phyloP scores from a whole-genome alignment of 2,797 vertebrate genomes.

The Crax fasciolata region DNA sequence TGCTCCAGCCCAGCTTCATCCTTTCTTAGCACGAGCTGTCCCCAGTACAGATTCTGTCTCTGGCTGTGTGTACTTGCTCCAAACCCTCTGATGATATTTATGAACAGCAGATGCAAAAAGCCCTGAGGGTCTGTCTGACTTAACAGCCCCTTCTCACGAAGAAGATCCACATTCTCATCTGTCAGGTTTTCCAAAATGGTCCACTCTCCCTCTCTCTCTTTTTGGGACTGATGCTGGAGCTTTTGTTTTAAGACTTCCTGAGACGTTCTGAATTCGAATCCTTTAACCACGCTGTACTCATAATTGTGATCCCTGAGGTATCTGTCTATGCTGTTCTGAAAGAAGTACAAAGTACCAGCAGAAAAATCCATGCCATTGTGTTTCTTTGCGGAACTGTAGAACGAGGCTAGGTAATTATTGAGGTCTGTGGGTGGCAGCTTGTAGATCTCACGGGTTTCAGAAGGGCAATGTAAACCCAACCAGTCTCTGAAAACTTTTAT shows the following conservation, averaged over 20 bases:
- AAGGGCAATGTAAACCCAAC: background rate
- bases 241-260: constrained; percentile 43
- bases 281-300: constrained; percentile 15
- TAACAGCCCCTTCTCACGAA: constrained; percentile 17
- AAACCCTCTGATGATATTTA: background rate
- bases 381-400: background rate
- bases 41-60: constrained; percentile 24
- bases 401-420: background rate
- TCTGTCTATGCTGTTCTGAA: background rate
- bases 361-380: background rate
- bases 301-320: constrained; percentile 26
- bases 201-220: constrained; percentile 1
- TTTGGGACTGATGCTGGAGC: background rate
- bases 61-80: background rate
- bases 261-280: background rate
- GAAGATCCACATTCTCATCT: background rate
- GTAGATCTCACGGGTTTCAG: background rate
- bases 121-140: background rate
- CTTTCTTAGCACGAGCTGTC: constrained; percentile 51
- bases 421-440: background rate
- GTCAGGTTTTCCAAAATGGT: constrained; percentile 8
- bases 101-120: constrained; percentile 27
- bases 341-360: background rate
- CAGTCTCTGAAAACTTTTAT: constrained; percentile 17
- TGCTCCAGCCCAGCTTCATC: background rate